These are phyloP conservation scores for Meta bourneti DNA, from an alignment of 2,888 invertebrate species.

Conservation along the genomic window DNA sequence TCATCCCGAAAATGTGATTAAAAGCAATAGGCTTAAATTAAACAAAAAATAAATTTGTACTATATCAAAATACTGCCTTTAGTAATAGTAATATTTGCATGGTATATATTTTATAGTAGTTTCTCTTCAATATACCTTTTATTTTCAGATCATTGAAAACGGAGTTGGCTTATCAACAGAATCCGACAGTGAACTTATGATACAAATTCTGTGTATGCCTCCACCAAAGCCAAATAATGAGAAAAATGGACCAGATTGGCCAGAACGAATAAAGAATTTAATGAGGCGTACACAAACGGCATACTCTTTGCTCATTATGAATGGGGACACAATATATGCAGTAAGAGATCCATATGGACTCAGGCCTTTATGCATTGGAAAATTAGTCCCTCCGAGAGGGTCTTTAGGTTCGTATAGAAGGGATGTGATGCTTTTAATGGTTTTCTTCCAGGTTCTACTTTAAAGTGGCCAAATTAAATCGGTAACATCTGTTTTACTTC, in stretches of 20 bases:
- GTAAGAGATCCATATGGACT: slow-evolving; percentile 98
- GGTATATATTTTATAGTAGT: no score
- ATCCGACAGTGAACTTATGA: slow-evolving; percentile 98
- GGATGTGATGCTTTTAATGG: neutral
- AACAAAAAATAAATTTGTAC: no score
- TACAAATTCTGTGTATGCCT: slow-evolving; percentile 95
- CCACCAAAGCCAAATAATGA: slow-evolving; percentile 84
- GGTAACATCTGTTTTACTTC: no score
- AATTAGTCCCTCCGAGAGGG: slow-evolving; percentile 85
- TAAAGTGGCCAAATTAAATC: neutral
- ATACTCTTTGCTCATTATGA: slow-evolving; percentile 97
- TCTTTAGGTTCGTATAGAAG: slow-evolving; percentile 68
- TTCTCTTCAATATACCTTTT: neutral
- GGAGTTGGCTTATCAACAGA: slow-evolving; percentile 97
- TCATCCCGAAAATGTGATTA: no score
- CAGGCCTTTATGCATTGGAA: slow-evolving; percentile 96
- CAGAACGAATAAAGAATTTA: slow-evolving; percentile 93
- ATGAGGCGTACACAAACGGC: slow-evolving; percentile 96
- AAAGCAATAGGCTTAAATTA: no score
- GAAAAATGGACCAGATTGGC: slow-evolving; percentile 88
- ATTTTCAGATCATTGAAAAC: slow-evolving; percentile 89
- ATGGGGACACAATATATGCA: slow-evolving; percentile 95
- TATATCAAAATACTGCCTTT: no score
- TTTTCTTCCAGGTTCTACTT: neutral
- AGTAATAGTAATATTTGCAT: no score